Evolutionary conservation across 2,113 vertebrate species (phyloP).

Genomic region (Calonectris borealis): DNA sequence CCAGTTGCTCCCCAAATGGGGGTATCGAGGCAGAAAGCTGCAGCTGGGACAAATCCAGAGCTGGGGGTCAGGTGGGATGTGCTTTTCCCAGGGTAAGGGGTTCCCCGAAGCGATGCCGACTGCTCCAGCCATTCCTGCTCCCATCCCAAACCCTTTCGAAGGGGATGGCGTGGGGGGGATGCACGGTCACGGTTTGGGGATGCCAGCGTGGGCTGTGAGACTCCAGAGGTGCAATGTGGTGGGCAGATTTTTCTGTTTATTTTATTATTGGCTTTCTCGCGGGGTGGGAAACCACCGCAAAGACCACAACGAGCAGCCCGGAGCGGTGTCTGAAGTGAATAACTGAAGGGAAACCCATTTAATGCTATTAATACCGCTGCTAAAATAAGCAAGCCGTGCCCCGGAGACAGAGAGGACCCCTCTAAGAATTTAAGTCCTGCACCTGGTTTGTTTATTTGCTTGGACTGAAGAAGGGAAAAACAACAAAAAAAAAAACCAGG

Average conservation of each 20-base stretch:
- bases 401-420: not conserved
- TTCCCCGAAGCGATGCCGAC: not conserved
- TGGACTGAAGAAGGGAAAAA: not conserved
- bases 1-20: not conserved
- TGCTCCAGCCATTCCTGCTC: not conserved
- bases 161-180: accelerated
- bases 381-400: slow-evolving; percentile 19
- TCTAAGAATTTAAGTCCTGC: not conserved
- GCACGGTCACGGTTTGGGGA: accelerated
- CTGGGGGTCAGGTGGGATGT: not conserved
- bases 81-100: not conserved
- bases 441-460: slow-evolving; percentile 53
- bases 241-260: not conserved
- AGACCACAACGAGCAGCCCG: not conserved
- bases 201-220: not conserved
- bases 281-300: not conserved
- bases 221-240: not conserved
- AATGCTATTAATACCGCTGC: not conserved
- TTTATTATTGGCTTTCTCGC: not conserved
- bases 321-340: not conserved
- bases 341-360: slow-evolving; percentile 41
- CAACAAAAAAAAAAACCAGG: not conserved
- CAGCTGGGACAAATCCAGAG: not conserved
- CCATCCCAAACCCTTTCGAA: not conserved
- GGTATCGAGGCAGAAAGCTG: not conserved